Conservation (phyloP, 2,888 invertebrate genomes). For the Seira musarum region DNA sequence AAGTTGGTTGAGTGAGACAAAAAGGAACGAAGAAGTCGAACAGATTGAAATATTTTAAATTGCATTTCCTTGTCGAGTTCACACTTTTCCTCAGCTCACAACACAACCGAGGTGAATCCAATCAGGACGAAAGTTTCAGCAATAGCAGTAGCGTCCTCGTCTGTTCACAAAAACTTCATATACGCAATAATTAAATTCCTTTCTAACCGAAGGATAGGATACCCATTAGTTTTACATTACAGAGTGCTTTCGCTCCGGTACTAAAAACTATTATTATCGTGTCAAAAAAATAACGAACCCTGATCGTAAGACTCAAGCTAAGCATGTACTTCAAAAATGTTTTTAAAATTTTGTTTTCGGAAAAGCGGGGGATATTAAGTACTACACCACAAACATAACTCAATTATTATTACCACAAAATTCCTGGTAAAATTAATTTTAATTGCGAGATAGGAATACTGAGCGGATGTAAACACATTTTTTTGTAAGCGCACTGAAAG, state of each 20-base stretch:
- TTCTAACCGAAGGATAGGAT: no score
- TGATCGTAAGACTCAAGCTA: neutral
- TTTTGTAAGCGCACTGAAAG: no score
- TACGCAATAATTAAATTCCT: neutral
- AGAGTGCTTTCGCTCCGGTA: neutral
- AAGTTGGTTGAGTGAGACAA: neutral
- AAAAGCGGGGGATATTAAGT: no score
- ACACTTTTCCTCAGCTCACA: neutral
- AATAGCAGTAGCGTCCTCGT: neutral
- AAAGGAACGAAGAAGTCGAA: neutral
- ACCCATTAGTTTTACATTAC: neutral
- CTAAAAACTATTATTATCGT: neutral
- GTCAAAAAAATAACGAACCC: no score
- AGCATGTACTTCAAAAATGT: no score
- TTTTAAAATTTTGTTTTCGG: no score
- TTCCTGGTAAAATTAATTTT: neutral
- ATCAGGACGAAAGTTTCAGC: neutral
- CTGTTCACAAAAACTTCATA: neutral
- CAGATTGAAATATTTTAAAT: conserved; percentile 6
- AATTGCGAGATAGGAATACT: neutral
- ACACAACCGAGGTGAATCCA: neutral
- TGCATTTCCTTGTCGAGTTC: neutral
- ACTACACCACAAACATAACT: no score
- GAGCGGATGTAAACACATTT: no score
- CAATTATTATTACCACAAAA: neutral